phyloP scores from a whole-genome alignment of 2,113 vertebrate species.

The Microcebus griseorufus region DNA sequence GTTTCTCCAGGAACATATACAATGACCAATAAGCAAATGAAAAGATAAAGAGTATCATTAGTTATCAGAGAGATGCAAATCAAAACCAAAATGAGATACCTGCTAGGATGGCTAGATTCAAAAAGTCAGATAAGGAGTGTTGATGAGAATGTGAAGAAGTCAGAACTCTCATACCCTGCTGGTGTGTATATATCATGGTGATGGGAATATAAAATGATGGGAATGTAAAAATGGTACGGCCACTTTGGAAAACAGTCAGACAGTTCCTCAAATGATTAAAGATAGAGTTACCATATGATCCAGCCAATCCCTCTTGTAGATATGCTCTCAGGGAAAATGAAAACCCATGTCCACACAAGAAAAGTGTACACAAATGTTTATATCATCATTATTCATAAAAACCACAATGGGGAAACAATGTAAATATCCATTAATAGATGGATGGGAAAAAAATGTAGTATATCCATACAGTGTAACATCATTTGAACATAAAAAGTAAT shows the following conservation, averaged over 20 bases:
- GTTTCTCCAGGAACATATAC: background rate
- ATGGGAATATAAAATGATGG: background rate
- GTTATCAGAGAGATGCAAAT: background rate
- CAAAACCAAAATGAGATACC: background rate
- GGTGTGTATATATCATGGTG: background rate
- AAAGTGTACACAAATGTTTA: background rate
- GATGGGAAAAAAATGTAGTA: background rate
- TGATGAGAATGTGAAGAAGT: background rate
- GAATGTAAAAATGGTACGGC: background rate
- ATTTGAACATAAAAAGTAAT: background rate
- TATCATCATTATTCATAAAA: background rate
- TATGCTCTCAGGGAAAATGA: background rate
- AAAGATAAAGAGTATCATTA: background rate
- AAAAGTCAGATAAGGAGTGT: background rate
- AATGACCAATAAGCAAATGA: background rate
- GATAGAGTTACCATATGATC: background rate
- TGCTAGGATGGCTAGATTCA: background rate
- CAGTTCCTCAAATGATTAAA: background rate
- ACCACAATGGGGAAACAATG: background rate
- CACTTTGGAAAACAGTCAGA: background rate
- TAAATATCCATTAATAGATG: background rate
- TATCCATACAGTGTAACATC: background rate
- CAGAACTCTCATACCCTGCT: background rate
- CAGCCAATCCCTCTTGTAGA: background rate
- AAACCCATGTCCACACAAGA: background rate